Conservation (phyloP, 1,140 invertebrate species). For the Piezodorus guildinii region DNA sequence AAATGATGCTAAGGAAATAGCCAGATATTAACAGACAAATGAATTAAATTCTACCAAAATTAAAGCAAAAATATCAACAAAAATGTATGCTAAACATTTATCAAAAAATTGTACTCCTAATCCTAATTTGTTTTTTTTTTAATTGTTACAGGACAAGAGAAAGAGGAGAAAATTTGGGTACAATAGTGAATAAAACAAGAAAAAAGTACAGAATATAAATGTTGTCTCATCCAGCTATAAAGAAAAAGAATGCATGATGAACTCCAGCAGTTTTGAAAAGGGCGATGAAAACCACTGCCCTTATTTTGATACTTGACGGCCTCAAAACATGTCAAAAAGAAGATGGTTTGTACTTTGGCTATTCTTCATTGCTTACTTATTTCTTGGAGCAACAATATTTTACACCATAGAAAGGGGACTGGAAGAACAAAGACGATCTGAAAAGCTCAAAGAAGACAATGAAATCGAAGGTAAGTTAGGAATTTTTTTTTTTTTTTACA, state of each 20-base stretch:
- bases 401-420: conserved; percentile 59
- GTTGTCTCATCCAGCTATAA: not conserved
- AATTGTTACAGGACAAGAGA: not conserved
- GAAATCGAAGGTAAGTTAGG: not conserved
- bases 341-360: conserved; percentile 62
- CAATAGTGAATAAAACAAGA: not conserved
- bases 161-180: not conserved
- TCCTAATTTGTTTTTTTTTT: not conserved
- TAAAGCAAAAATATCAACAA: no score
- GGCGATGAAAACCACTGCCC: not conserved
- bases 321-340: conserved; percentile 59
- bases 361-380: conserved; percentile 59
- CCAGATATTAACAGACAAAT: no score
- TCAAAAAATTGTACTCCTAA: no score
- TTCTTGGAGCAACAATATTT: conserved; percentile 64
- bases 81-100: no score
- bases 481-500: no score
- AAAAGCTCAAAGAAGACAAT: not conserved
- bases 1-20: no score
- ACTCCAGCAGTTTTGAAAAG: not conserved
- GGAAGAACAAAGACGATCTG: conserved; percentile 43
- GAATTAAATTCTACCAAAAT: no score
- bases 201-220: not conserved
- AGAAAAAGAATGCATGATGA: not conserved
- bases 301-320: not conserved